Evolutionary conservation across 2,113 vertebrate genomes (phyloP), one percentile per base, ranked within the genome.

Genomic region (Clarias magur): DNA sequence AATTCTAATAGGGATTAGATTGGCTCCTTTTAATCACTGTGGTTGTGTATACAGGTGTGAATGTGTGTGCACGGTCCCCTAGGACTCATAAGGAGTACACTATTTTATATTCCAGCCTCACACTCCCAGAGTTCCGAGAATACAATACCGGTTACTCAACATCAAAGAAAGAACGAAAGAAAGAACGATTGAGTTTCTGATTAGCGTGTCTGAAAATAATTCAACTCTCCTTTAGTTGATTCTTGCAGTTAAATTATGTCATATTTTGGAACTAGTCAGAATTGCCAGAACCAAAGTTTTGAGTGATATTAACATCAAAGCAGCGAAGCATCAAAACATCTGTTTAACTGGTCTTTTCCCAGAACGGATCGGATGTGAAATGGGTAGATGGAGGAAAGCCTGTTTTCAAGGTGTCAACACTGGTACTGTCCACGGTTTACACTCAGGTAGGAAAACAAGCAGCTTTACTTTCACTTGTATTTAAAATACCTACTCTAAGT

Each of bases 301-400:
- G 6, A 5, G 42, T 27, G 75, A 56, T 79, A 42, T 62, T 42
- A 81, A 60, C 30, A 60, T 60, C 65, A 60, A 42, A 76, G 83
- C 23, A 65, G 17, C 62, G 38, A 0, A 80, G 7, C 16, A 48
- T 75, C 76, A 78, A 56, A 38, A 38, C 81, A 53, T 85, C 62
- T 38, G 30, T 62, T 62, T 15, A 34, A 13, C 25, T 15, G 13
- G 19, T 78, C 82, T 60, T 25, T 84, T 89, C 92, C 93, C 92
- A 97, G 88, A 93, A 92, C 0, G 93, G 95, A 91, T 95, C 96
- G 67, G 98, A 99, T 84, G 90, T 98, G 80, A 99, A 98, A 88
- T 99, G 98, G 98, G 97, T 99, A 0, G 98, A 99, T 70, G 94
- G 96, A 84, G 98, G 97, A 76, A 99, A 99, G 93, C 89, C 96